Evolutionary conservation across 1,140 invertebrate species (phyloP), one percentile per base, ranked within the genome.

Genomic region (Brachionus sp.): DNA sequence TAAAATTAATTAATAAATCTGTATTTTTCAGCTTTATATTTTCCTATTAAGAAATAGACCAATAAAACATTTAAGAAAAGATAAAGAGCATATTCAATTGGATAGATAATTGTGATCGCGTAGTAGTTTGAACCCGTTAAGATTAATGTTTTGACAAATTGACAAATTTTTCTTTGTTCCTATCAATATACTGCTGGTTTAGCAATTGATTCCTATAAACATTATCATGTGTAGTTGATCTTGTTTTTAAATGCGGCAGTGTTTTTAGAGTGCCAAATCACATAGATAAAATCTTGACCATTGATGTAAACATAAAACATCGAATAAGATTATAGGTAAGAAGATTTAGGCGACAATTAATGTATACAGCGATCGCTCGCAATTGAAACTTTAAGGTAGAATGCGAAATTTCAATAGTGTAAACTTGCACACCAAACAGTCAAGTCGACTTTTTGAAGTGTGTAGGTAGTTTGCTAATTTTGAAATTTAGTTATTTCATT

Each of bases 151-250:
- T 75, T 75, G 37, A 75, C 42, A 75, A 75, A 75, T 46, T 75
- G 39, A 75, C 70, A 75, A 75, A 46, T 46, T 75, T 75, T 19
- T 2, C 16, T 70, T 70, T 70, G 33, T 75, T 75, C 16, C 70
- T 75, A 75, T 75, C 70, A 75, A 75, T 75, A 33, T 75, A 75
- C 70, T 75, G 70, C 70, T 75, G 70, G 70, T 75, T 75, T 75
- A 33, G 70, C 70, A 75, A 46, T 75, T 46, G 70, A 75, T 75
- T 75, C 70, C 42, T 46, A 75, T 50, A 75, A 75, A 75, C 70
- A 75, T 75, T 75, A 75, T 75, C 70, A 75, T 75, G 70, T 75
- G 70, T 75, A 75, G 70, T 75, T 75, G 70, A 75, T 75, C 70
- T 75, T 75, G 39, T 70, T 66, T 66, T 66, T 70, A 9, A 57